Evolutionary conservation across 2,797 vertebrate genomes (phyloP), one percentile per base, ranked within the genome.

Genomic region (Botia almorhae): DNA sequence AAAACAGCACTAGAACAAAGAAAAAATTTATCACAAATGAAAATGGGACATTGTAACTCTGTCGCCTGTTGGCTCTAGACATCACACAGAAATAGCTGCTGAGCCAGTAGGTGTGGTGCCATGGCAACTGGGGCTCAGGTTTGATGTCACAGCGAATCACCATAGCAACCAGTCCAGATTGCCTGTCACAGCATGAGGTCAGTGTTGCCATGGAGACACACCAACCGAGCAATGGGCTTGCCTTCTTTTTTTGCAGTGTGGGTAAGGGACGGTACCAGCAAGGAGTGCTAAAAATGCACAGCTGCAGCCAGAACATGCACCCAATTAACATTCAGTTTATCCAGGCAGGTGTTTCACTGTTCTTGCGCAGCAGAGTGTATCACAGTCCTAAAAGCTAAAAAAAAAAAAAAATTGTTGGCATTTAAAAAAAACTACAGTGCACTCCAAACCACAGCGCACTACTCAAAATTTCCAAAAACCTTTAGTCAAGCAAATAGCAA

Each of bases 121-220:
- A 91, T 91, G 90, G 93, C 90, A 94, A 95, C 93, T 74, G 76
- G 84, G 83, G 88, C 90, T 86, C 87, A 87, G 83, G 84, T 85
- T 89, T 93, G 91, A 95, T 94, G 93, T 95, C 93, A 89, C 93
- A 36, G 53, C 78, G 76, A 77, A 91, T 95, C 89, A 87, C 93
- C 87, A 87, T 87, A 85, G 94, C 89, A 94, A 95, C 94, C 69
- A 69, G 82, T 64, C 84, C 77, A 67, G 87, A 86, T 89, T 87
- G 86, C 87, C 89, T 90, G 85, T 91, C 89, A 87, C 87, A 88
- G 88, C 87, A 70, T 86, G 88, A 89, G 85, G 85, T 89, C 88
- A 87, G 68, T 70, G 89, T 90, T 89, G 48, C 85, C 80, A 88
- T 85, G 83, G 89, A 84, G 80, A 89, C 84, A 72, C 76, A 88